A percentile compares a stretch with the other conserved stretches of the same genome.
These are phyloP conservation scores for Biston betularia DNA, from an alignment of 2,888 invertebrate species.

Conservation along the genomic window DNA sequence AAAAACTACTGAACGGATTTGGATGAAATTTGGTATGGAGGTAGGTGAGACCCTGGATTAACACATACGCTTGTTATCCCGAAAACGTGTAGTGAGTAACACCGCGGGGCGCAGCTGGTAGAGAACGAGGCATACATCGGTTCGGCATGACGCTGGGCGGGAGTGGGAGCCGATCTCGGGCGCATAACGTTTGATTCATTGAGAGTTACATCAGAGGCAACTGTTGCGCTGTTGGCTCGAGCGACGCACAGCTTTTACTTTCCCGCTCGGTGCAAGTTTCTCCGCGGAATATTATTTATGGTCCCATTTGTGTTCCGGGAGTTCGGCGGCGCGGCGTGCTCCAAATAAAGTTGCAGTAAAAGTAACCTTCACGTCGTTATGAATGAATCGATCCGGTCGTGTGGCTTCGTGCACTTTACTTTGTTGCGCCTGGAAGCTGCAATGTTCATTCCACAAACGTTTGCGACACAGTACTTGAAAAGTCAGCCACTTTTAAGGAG, in stretches of 20 bases:
- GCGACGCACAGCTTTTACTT: slow-evolving; percentile 30
- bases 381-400: not conserved
- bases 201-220: slow-evolving; percentile 16
- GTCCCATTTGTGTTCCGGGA: not conserved
- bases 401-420: not conserved
- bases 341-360: slow-evolving; percentile 2
- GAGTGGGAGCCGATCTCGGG: not conserved
- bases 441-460: no score
- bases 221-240: slow-evolving; percentile 30
- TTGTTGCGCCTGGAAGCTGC: not conserved
- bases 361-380: not conserved
- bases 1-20: no score
- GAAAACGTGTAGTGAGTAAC: no score
- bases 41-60: no score
- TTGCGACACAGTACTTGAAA: no score
- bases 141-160: no score
- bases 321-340: not conserved
- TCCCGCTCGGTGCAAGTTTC: slow-evolving; percentile 16
- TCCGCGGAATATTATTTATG: slow-evolving; percentile 29
- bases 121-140: no score
- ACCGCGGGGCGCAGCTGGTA: no score
- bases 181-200: slow-evolving; percentile 8
- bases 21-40: no score
- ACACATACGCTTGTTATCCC: no score
- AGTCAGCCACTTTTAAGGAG: no score